phyloP scores from a whole-genome alignment of 2,113 vertebrate genomes.

The Cyprinodon variegatus region DNA sequence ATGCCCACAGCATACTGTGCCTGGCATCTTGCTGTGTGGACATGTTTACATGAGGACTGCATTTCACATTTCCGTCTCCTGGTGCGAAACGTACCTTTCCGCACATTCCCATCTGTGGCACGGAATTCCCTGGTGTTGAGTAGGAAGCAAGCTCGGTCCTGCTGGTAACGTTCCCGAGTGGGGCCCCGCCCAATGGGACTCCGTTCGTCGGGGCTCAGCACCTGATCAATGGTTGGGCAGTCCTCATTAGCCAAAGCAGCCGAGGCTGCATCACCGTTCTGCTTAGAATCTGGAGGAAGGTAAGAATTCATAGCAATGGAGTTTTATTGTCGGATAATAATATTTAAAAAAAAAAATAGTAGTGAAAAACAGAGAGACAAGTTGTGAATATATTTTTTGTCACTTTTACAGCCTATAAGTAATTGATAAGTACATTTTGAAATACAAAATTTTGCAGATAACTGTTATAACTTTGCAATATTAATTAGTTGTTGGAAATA shows the following conservation, averaged over 20 bases:
- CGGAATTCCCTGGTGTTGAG: conserved; percentile 91
- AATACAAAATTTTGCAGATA: too few species aligned
- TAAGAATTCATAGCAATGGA: background rate
- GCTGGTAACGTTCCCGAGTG: conserved; percentile 87
- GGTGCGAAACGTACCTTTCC: conserved; percentile 85
- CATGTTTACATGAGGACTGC: conserved; percentile 44
- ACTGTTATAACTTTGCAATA: too few species aligned
- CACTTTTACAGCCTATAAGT: too few species aligned
- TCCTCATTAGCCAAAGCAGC: conserved; percentile 91
- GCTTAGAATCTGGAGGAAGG: conserved; percentile 81
- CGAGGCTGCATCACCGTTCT: conserved; percentile 90
- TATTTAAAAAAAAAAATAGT: background rate
- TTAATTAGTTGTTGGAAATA: too few species aligned
- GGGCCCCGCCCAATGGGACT: conserved; percentile 84
- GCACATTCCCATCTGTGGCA: conserved; percentile 89
- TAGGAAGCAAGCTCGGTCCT: conserved; percentile 92
- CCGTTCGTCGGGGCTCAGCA: conserved; percentile 89
- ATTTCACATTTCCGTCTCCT: conserved; percentile 48
- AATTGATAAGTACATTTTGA: too few species aligned
- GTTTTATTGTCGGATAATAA: background rate
- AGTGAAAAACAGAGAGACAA: too few species aligned
- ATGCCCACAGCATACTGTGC: conserved; percentile 33
- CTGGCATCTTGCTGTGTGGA: conserved; percentile 39
- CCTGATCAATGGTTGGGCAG: conserved; percentile 93
- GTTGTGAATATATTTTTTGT: too few species aligned